A percentile compares a stretch with the other conserved stretches of the same genome.
Evolutionary conservation across 2,888 invertebrate genomes (phyloP).

Genomic region (Pollenia amentaria): DNA sequence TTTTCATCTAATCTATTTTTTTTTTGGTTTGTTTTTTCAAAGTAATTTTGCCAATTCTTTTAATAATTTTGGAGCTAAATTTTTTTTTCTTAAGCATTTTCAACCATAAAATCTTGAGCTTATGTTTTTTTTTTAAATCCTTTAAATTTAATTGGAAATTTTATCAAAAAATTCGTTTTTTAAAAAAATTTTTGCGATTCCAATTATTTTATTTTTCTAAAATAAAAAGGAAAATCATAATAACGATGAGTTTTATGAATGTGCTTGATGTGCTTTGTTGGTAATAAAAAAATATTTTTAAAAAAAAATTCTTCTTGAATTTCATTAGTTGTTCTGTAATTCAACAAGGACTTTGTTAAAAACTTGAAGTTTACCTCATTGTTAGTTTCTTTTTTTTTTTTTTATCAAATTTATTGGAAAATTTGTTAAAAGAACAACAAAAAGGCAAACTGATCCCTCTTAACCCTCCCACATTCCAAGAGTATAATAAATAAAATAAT

Average conservation of each 20-base stretch:
- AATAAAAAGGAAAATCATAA: constrained; percentile 31
- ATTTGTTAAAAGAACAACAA: constrained; percentile 60
- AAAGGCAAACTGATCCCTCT: constrained; percentile 81
- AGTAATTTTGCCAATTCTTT: constrained; percentile 40
- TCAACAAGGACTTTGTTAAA: constrained; percentile 43
- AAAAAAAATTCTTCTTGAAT: constrained; percentile 17
- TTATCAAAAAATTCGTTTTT: constrained; percentile 23
- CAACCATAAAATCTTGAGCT: constrained; percentile 52
- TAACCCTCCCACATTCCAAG: constrained; percentile 83
- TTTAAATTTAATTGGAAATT: background rate
- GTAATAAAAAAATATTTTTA: constrained; percentile 56
- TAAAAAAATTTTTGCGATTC: constrained; percentile 22
- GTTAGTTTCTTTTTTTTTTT: constrained; percentile 7
- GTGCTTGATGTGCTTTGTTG: constrained; percentile 58
- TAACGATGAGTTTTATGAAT: constrained; percentile 31
- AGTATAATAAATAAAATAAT: constrained; percentile 71
- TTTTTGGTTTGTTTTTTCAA: constrained; percentile 23
- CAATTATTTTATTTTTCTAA: constrained; percentile 28
- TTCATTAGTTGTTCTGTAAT: background rate
- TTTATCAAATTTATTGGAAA: background rate
- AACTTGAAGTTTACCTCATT: constrained; percentile 57
- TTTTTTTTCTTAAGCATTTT: background rate
- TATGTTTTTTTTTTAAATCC: constrained; percentile 32
- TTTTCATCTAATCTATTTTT: constrained; percentile 78
- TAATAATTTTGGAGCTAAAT: constrained; percentile 36